phyloP scores from a whole-genome alignment of 2,797 vertebrate genomes.

The Neopelma chrysocephalum region DNA sequence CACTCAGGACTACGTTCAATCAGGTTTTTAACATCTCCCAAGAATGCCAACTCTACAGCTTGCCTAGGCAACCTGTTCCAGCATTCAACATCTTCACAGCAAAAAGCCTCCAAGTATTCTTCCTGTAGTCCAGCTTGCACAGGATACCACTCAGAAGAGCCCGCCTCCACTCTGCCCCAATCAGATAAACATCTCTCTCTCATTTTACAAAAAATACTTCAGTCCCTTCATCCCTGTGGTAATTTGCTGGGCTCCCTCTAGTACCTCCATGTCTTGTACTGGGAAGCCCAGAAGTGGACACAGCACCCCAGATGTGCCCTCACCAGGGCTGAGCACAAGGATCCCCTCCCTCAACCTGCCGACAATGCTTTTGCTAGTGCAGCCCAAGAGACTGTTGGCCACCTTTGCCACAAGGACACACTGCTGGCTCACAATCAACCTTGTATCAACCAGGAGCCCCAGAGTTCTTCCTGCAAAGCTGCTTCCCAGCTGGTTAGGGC shows the following conservation, averaged over 20 bases:
- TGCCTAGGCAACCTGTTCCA: background rate
- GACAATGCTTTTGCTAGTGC: background rate
- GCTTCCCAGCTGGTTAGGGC: background rate
- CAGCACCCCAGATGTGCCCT: rapidly evolving
- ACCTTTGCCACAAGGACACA: background rate
- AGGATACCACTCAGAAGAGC: background rate
- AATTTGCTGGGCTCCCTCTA: background rate
- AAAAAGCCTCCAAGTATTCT: background rate
- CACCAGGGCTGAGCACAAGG: background rate
- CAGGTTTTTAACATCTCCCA: background rate
- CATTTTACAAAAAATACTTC: background rate
- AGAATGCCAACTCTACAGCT: background rate
- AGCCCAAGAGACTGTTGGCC: background rate
- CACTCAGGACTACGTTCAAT: background rate
- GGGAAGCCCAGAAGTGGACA: background rate
- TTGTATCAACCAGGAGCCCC: background rate
- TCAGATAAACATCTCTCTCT: background rate
- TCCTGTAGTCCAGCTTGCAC: background rate
- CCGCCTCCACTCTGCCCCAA: background rate
- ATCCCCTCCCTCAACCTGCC: background rate
- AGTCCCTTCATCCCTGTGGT: background rate
- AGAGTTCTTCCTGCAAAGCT: background rate
- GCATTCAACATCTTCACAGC: background rate
- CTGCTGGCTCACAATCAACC: background rate
- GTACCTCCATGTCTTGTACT: background rate